Percentiles rank a stretch among this genome's conserved stretches.
phyloP scores from a whole-genome alignment of 2,797 vertebrate genomes.

The Myotis pilosus region DNA sequence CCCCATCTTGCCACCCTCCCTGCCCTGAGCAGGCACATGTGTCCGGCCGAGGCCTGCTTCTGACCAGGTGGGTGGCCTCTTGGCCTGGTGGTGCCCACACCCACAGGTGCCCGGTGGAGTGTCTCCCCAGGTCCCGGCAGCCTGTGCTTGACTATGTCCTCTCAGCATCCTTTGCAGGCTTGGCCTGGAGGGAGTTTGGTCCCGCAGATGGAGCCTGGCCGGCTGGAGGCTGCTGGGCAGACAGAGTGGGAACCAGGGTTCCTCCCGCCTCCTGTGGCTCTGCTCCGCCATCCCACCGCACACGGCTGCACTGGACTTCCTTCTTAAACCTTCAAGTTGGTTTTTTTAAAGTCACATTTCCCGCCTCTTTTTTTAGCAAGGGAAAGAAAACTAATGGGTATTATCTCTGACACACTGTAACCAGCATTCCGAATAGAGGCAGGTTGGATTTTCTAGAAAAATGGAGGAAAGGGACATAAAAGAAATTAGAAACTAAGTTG shows the following conservation, averaged over 20 bases:
- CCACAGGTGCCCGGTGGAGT: neutral
- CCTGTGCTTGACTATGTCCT: neutral
- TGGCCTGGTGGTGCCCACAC: neutral
- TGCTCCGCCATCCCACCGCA: accelerated
- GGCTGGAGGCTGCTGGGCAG: neutral
- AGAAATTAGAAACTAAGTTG: neutral
- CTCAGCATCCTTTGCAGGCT: neutral
- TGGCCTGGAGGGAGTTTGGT: accelerated
- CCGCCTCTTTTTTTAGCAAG: neutral
- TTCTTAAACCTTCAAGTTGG: neutral
- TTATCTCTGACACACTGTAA: slow-evolving; percentile 43
- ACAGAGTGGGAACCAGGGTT: accelerated
- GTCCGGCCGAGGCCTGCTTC: neutral
- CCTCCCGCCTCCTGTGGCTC: neutral
- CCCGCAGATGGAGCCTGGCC: accelerated
- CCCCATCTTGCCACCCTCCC: neutral
- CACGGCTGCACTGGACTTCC: neutral
- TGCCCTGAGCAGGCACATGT: neutral
- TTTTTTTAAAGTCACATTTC: neutral
- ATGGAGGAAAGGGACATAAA: neutral
- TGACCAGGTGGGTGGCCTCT: neutral
- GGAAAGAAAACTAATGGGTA: neutral
- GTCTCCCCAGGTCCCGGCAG: neutral
- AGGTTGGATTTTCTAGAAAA: neutral
- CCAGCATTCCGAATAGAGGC: slow-evolving; percentile 25